Base-by-base conservation (phyloP, 2,888 invertebrate genomes). In the Ditula angustiorana region DNA sequence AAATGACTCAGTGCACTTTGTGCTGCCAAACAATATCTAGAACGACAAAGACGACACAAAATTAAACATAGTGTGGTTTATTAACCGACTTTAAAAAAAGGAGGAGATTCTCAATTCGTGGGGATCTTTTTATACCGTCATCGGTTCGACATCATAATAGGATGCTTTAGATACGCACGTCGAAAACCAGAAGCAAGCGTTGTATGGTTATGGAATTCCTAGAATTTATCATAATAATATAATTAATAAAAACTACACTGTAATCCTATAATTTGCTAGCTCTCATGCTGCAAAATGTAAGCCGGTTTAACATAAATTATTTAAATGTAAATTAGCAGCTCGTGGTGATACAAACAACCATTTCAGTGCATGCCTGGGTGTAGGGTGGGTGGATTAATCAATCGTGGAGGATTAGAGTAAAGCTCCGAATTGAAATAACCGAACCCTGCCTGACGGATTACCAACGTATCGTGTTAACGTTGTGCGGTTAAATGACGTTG, bases 371-470 rank as follows among this genome's bases (percentile, higher is more conserved):
- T 53, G 64, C 23, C n/a, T n/a, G 11, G 33, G 52, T 47, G 24
- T 28, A 35, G 53, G 58, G 52, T 23, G 52, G 21, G 24, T 50
- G 58, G 58, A 59, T 64, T 64, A 64, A 64, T 53, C 63, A 64
- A 64, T 64, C 52, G 63, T 53, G 11, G 37, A 53, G 53, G 59
- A 75, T 69, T 66, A 57, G 76, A 76, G 77, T 79, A 81, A 81
- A 73, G 72, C 71, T 67, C 73, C 67, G 74, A 80, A 83, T 82
- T 80, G 79, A 80, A 67, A 68, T 69, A 61, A 65, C 68, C 63
- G 78, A 74, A 75, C 74, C 67, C 50, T 10, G 44, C 78, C 77
- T 78, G 81, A 80, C 77, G 80, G 81, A 83, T 85, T 82, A 84
- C 69, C 78, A 68, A 67, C 67, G 53, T 64, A 64, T 53, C 55